Base-by-base conservation (phyloP, 1,140 invertebrate genomes). In the Drosophila serrata region DNA sequence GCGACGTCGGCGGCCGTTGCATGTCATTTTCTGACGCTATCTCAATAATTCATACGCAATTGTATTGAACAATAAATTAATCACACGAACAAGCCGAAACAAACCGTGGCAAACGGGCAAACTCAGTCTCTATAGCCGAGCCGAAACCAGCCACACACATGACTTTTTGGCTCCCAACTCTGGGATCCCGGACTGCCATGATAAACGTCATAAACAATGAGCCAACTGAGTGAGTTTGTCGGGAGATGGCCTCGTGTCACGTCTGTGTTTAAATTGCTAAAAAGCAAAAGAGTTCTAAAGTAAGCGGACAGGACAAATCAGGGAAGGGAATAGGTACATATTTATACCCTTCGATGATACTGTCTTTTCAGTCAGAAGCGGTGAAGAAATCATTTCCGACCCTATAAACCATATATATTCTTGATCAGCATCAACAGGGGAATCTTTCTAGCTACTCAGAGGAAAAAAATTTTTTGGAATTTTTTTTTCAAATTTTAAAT, bases 61-160 rank as follows among this genome's bases (percentile, higher is more conserved):
- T 86, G 82, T 87, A 87, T 86, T 86, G 82, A 87, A 82, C 82
- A 86, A 86, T 86, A 86, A 86, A 86, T 86, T 86, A 86, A 86
- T 86, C 82, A 86, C 82, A 86, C 82, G 82, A 87, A 84, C 81
- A 82, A 79, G 73, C 67, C 39, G 56, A 74, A 57, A 46, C 48
- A 64, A 77, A 77, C 74, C 43, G 27, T 35, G 55, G 43, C 63
- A 59, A 56, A 12, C 57, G 31, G 37, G 37, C 39, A 19, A 31
- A 19, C n/a, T 22, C 15, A 27, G 29, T 13, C n/a, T 49, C 48
- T 13, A 24, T 24, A 31, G 1, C 31, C 27, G 4, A 22, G 35
- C 17, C 31, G 33, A 73, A 74, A 24, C 49, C 63, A 75, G 46
- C 64, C 79, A 69, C 55, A 59, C 57, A 73, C 53, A 67, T 35